These are phyloP conservation scores for Gymnoscelis rufifasciata DNA, from an alignment of 2,888 invertebrate genomes.

Conservation along the genomic window DNA sequence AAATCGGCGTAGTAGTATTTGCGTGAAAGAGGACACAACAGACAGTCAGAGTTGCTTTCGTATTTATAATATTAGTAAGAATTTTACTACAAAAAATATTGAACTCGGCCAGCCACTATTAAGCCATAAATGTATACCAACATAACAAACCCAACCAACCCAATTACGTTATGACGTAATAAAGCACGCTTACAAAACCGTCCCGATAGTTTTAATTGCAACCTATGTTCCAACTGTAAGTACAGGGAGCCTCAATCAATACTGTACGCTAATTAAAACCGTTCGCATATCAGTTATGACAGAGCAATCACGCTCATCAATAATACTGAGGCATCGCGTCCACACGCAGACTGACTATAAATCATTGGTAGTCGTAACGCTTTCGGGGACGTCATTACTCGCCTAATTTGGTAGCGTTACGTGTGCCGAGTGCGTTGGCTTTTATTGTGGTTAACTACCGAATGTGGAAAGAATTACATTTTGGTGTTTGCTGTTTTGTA, in stretches of 20 bases:
- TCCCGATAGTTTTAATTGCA: too few species aligned
- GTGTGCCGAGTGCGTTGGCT: slow-evolving; percentile 4
- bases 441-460: slow-evolving; percentile 2
- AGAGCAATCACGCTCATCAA: slow-evolving; percentile 32
- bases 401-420: slow-evolving; percentile 33
- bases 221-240: too few species aligned
- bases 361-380: slow-evolving; percentile 37
- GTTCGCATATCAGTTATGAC: slow-evolving; percentile 23
- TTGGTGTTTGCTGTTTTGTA: not conserved
- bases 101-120: too few species aligned
- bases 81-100: too few species aligned
- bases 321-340: slow-evolving; percentile 30
- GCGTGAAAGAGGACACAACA: too few species aligned
- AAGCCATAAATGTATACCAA: too few species aligned
- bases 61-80: too few species aligned
- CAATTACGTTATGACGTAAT: too few species aligned
- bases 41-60: too few species aligned
- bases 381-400: slow-evolving; percentile 27
- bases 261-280: slow-evolving; percentile 28
- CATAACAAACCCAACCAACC: too few species aligned
- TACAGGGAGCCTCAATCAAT: slow-evolving; percentile 9
- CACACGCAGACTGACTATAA: slow-evolving; percentile 32
- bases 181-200: too few species aligned
- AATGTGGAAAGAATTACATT: not conserved
- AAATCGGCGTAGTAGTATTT: too few species aligned